Evolutionary conservation across 2,888 invertebrate genomes (phyloP).

Genomic region (Cryptophagus acutangulus): DNA sequence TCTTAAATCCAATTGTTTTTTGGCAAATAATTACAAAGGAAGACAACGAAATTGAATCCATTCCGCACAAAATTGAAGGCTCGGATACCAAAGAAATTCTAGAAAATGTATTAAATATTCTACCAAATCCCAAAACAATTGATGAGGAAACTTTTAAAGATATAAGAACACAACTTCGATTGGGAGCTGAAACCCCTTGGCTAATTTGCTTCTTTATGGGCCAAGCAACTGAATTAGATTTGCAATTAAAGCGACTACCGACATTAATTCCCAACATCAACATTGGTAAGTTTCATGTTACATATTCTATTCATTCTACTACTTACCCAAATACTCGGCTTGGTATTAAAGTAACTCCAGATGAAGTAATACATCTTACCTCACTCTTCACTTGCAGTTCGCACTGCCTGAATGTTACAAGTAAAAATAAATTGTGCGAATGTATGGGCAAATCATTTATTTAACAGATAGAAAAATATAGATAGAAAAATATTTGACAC

Average conservation of each 20-base stretch:
- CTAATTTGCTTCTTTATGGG: conserved; percentile 55
- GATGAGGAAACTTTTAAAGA: conserved; percentile 46
- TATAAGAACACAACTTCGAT: conserved; percentile 26
- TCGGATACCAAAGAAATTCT: conserved; percentile 54
- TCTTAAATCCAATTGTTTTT: conserved; percentile 37
- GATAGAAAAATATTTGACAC: too few relatives aligned
- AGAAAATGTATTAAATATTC: conserved; percentile 53
- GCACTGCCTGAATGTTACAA: too few relatives aligned
- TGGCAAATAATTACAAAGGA: conserved; percentile 36
- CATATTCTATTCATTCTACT: too few relatives aligned
- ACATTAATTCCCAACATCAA: conserved; percentile 53
- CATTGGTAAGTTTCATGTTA: too few relatives aligned
- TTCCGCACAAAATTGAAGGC: conserved; percentile 34
- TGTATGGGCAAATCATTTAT: too few relatives aligned
- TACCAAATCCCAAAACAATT: conserved; percentile 59
- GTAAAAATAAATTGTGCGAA: too few relatives aligned
- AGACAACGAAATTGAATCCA: conserved; percentile 27
- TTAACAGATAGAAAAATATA: too few relatives aligned
- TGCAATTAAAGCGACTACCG: conserved; percentile 60
- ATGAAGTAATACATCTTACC: too few relatives aligned
- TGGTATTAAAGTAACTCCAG: too few relatives aligned
- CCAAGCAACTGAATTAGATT: conserved; percentile 49
- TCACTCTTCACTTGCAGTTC: too few relatives aligned
- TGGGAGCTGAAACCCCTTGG: conserved; percentile 48
- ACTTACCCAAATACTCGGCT: too few relatives aligned